These are phyloP conservation scores for Steinernema feltiae DNA, from an alignment of 1,140 invertebrate species.

Conservation along the genomic window DNA sequence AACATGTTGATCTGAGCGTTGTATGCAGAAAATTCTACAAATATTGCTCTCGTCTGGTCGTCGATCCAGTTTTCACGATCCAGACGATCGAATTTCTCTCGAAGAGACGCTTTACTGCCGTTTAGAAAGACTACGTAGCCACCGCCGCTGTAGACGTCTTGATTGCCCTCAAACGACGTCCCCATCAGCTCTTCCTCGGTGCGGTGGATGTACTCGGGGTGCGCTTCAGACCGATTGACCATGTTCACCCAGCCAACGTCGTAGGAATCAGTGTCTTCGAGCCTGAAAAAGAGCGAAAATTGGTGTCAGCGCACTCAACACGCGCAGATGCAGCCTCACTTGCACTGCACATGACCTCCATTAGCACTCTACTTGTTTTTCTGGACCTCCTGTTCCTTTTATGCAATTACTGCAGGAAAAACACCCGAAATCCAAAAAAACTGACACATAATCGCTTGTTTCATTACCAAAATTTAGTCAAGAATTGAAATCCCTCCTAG, in stretches of 20 bases:
- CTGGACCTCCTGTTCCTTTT: too few species aligned
- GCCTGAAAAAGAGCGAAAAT: too few species aligned
- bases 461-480: too few species aligned
- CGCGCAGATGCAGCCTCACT: too few species aligned
- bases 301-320: too few species aligned
- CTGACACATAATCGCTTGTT: too few species aligned
- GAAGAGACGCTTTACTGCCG: constrained; percentile 58
- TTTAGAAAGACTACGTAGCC: constrained; percentile 63
- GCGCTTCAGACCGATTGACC: constrained; percentile 28
- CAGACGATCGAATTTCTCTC: constrained; percentile 57
- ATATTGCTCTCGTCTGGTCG: constrained; percentile 62
- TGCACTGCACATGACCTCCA: too few species aligned
- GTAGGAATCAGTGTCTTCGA: constrained; percentile 35
- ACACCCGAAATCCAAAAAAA: too few species aligned
- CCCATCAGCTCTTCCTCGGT: constrained; percentile 59
- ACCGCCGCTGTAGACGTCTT: constrained; percentile 63
- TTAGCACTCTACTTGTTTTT: too few species aligned
- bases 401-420: too few species aligned
- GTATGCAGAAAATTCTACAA: constrained; percentile 65
- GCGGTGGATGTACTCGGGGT: constrained; percentile 59
- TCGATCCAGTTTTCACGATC: constrained; percentile 63
- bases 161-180: constrained; percentile 39
- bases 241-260: constrained; percentile 28
- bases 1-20: constrained; percentile 60
- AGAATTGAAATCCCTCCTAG: too few species aligned